These are phyloP conservation scores for Samia ricini DNA, from an alignment of 1,140 invertebrate species.

Conservation along the genomic window DNA sequence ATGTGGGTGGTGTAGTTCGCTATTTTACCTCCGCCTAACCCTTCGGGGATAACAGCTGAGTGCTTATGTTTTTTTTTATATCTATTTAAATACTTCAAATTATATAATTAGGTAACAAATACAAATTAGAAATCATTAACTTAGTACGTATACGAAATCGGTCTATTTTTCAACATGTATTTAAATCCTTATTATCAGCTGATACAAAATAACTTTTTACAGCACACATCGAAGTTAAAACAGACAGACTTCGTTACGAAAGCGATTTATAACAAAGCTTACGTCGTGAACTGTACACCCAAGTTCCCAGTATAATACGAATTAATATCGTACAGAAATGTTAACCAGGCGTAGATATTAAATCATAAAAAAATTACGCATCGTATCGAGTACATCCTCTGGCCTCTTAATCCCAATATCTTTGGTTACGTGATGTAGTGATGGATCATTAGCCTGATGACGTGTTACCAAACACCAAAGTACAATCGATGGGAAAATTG, in stretches of 20 bases:
- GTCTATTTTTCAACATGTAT: too few species aligned
- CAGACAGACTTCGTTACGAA: background rate
- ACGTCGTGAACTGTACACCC: background rate
- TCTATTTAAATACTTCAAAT: too few species aligned
- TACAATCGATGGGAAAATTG: conserved; percentile 17
- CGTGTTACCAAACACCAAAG: conserved; percentile 15
- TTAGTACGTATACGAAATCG: too few species aligned
- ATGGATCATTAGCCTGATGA: conserved; percentile 26
- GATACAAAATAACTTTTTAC: too few species aligned
- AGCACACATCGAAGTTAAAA: background rate
- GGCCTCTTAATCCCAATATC: conserved; percentile 39
- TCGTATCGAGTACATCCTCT: conserved; percentile 29
- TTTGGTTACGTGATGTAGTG: conserved; percentile 24
- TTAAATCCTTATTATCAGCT: too few species aligned
- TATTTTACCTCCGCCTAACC: too few species aligned
- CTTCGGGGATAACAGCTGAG: too few species aligned
- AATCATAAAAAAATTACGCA: conserved; percentile 27
- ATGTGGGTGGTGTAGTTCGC: too few species aligned
- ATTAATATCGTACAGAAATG: background rate
- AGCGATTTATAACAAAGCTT: background rate
- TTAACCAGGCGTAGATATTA: conserved; percentile 17
- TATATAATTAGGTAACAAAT: too few species aligned
- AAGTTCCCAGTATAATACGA: background rate
- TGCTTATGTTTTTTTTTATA: too few species aligned
- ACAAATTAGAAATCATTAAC: too few species aligned